phyloP scores from a whole-genome alignment of 2,113 vertebrate genomes.

The Boleophthalmus pectinirostris region DNA sequence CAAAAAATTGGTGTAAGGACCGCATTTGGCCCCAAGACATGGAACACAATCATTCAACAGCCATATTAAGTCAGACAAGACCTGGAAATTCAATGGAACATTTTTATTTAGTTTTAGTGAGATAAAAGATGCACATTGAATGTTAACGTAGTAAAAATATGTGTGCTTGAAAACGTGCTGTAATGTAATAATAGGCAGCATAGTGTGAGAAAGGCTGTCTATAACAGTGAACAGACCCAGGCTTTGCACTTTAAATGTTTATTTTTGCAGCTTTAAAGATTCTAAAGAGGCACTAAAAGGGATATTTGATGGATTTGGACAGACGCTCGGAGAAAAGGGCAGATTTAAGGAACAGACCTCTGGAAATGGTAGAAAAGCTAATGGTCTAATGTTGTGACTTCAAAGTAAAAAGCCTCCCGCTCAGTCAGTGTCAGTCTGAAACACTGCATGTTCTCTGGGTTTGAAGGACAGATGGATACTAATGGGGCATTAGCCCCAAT shows the following conservation, averaged over 20 bases:
- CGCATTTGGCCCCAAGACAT: no score
- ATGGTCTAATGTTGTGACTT: slow-evolving; percentile 10
- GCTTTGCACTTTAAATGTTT: slow-evolving; percentile 61
- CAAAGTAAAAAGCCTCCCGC: slow-evolving; percentile 16
- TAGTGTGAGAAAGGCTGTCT: slow-evolving; percentile 40
- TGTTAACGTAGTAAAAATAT: no score
- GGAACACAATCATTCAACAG: no score
- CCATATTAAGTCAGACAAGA: no score
- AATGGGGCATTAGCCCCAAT: slow-evolving; percentile 9
- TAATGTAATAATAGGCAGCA: slow-evolving; percentile 23
- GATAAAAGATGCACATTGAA: no score
- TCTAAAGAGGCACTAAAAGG: slow-evolving; percentile 38
- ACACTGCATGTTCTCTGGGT: slow-evolving; percentile 15
- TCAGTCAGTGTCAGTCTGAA: slow-evolving; percentile 1
- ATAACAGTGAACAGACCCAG: slow-evolving; percentile 44
- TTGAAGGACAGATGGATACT: slow-evolving; percentile 1
- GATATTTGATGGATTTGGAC: slow-evolving; percentile 26
- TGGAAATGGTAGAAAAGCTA: slow-evolving; percentile 9
- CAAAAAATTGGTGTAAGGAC: no score
- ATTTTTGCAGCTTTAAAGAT: slow-evolving; percentile 51
- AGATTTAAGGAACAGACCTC: slow-evolving; percentile 9
- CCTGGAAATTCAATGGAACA: no score
- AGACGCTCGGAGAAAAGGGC: slow-evolving; percentile 12
- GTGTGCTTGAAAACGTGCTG: slow-evolving; percentile 15
- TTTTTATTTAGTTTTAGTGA: no score